Base-by-base conservation (phyloP, 1,140 invertebrate species). In the Araneus ventricosus region DNA sequence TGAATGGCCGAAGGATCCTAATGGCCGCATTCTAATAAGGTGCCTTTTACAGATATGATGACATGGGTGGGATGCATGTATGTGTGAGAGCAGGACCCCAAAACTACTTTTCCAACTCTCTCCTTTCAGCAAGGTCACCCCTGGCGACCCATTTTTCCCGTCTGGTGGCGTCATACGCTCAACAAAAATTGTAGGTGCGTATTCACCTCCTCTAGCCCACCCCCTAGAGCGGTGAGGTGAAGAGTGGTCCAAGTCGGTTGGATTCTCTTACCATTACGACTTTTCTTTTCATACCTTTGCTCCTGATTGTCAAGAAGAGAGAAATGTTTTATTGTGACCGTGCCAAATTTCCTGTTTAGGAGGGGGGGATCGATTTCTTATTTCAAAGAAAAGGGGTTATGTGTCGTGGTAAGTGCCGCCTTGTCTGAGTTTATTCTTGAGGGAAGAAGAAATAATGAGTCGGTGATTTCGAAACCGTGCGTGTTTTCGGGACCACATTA, bases 111-210 rank as follows among this genome's bases (percentile, higher is more conserved):
- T 57, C 63, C 24, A 79, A 89, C 45, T 82, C 45, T 90, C 79
- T 75, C 34, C 75, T 90, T 88, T 84, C 37, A 39, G 75, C 90
- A 92, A 92, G 82, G 90, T 92, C 90, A 92, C 90, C 90, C 37
- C 80, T 70, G 34, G 61, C 90, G 90, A 92, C 90, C 90, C 82
- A 92, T 92, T 92, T 92, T 52, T 75, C 30, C 27, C 67, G 70
- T 75, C 88, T 79, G 67, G 30, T 82, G 61, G 80, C 82, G 90
- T 75, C 80, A 92, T 57, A 75, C 80, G 39, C 59, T 82, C 82
- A 61, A 86, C 80, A 92, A 92, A 92, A 92, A 92, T 86, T 86
- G 89, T 92, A 92, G 90, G 90, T 92, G 82, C 90, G 80, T 92
- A 52, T n/a, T 30, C 63, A 79, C 20, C 22, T 41, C 67, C 88